Evolutionary conservation across 2,797 vertebrate species (phyloP).

Genomic region (Xiphophorus birchmanni): DNA sequence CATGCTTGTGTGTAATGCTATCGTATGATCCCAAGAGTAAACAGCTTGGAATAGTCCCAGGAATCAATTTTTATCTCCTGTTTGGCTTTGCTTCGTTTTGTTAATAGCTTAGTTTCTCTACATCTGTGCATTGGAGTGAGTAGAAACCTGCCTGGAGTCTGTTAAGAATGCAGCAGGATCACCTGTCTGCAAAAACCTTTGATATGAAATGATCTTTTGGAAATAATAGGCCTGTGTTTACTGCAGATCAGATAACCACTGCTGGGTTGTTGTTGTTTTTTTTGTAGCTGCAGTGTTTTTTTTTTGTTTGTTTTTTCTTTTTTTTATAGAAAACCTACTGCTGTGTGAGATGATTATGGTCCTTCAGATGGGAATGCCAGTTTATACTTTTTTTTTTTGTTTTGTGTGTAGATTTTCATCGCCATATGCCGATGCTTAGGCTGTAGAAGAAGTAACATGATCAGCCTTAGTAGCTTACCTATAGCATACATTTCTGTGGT

Average conservation of each 20-base stretch:
- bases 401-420: constrained; percentile 4
- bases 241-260: constrained; percentile 44
- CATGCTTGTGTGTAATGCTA: constrained; percentile 28
- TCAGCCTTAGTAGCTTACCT: not conserved
- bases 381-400: constrained; percentile 31
- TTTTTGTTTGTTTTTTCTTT: not conserved
- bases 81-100: not conserved
- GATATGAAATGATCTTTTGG: constrained; percentile 30
- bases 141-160: constrained; percentile 24
- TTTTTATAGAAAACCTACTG: constrained; percentile 22
- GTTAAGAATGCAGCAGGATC: constrained; percentile 26
- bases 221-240: constrained; percentile 44
- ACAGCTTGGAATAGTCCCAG: not conserved
- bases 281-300: constrained; percentile 35
- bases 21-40: not conserved
- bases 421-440: not conserved
- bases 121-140: not conserved
- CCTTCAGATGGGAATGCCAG: constrained; percentile 27
- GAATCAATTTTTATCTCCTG: not conserved
- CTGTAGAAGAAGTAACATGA: constrained; percentile 5
- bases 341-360: not conserved
- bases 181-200: constrained; percentile 22
- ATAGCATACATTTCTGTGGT: constrained; percentile 8
- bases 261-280: constrained; percentile 23
- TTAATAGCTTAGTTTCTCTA: not conserved